Evolutionary conservation across 1,140 invertebrate species (phyloP).

Genomic region (Bombus pascuorum): DNA sequence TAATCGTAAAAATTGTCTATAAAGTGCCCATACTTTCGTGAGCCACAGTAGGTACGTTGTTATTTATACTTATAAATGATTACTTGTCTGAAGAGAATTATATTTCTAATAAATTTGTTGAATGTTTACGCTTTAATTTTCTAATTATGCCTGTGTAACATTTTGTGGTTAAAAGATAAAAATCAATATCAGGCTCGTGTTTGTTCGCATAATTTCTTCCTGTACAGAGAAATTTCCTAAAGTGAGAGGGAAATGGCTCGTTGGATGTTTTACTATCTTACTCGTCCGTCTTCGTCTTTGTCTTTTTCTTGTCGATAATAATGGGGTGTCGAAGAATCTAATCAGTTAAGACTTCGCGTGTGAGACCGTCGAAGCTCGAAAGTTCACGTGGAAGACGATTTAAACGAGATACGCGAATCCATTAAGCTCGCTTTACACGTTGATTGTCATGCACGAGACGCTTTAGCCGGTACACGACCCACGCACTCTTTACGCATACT

Average conservation of each 20-base stretch:
- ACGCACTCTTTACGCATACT: constrained; percentile 58
- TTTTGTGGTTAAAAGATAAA: no score
- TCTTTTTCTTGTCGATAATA: not conserved
- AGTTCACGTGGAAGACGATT: constrained; percentile 51
- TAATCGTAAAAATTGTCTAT: not conserved
- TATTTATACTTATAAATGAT: not conserved
- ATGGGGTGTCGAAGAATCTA: not conserved
- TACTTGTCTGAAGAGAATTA: not conserved
- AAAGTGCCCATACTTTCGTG: not conserved
- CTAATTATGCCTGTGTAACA: not conserved
- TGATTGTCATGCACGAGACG: constrained; percentile 58
- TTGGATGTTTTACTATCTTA: not conserved
- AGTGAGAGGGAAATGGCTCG: not conserved
- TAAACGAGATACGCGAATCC: constrained; percentile 43
- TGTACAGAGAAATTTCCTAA: not conserved
- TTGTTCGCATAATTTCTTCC: not conserved
- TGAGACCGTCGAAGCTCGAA: constrained; percentile 10
- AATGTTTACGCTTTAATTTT: not conserved
- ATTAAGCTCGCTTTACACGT: constrained; percentile 53
- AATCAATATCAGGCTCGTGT: no score
- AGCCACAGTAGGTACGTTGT: no score
- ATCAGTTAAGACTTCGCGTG: constrained; percentile 1
- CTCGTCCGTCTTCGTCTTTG: not conserved
- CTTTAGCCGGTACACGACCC: constrained; percentile 55
- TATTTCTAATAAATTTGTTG: not conserved